Base-by-base conservation (phyloP, 1,140 invertebrate species). In the Drosophila sechellia region DNA sequence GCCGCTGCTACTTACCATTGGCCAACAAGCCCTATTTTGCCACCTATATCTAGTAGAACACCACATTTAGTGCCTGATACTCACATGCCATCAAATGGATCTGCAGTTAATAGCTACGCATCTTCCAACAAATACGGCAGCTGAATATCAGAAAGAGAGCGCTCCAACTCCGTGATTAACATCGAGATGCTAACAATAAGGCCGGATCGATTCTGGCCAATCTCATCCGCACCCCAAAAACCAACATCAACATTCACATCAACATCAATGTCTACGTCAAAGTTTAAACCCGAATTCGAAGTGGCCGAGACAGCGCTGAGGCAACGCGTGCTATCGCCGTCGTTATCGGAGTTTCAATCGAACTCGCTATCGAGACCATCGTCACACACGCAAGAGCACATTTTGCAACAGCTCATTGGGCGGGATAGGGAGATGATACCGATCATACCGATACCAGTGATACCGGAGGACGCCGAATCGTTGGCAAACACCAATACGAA, bases 31-130 rank as follows among this genome's bases (percentile, higher is more conserved):
- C 95, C 95, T 74, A 94, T 96, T 57, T 93, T 96, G 76, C 95
- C 95, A 66, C 94, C 95, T 56, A 94, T 95, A 70, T 94, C 94
- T 74, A 94, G 94, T 77, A 93, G 95, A 63, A 95, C 95, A 72
- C 95, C 95, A 52, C 95, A 96, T 92, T 94, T 96, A 53, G 95
- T 96, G 43, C 95, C 95, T 20, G 95, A 96, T 89, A 95, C 95
- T 70, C 77, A 91, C 77, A 93, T 94, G 85, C 90, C 93, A 76
- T 92, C 93, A 45, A 93, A 93, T 79, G 85, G 93, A 77, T 91
- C 93, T 79, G 91, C 70, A 92, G 92, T 92, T 90, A 92, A 92
- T 92, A 92, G 83, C 89, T 92, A 92, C 90, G 81, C 90, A 92
- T 92, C 90, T 91, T 92, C 90, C 85, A 92, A 91, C 85, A 91